Base-by-base conservation (phyloP, 1,140 invertebrate species). In the Drosophila bocqueti region DNA sequence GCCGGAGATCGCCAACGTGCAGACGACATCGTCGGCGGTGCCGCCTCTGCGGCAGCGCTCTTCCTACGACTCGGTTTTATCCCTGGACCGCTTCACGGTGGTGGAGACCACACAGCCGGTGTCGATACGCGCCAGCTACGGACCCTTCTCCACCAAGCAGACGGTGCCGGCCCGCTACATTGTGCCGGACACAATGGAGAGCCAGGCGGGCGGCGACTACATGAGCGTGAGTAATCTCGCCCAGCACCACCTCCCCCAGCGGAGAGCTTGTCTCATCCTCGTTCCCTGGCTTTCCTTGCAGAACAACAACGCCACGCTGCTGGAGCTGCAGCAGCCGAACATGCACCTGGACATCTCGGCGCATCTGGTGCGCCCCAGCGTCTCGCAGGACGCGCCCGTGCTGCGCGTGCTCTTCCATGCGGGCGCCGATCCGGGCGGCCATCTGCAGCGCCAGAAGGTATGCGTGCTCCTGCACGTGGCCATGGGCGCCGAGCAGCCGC, bases 91-190 rank as follows among this genome's bases (percentile, higher is more conserved):
- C 45, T 98, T 98, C 91, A 97, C 97, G 9, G 96, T 98, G 5
- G 95, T 98, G 79, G 97, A 98, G 91, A 97, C 96, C 38, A 96
- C 96, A 31, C 95, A 97, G 68, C 96, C 97, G 8, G 96, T 97
- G 1, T 97, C 97, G 0, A 96, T 98, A 6, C 94, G 97, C 16
- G 97, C 97, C 10, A 97, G 96, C 8, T 98, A 98, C 83, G 98
- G 98, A 4, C 97, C 97, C 3, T 98, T 98, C 93, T 97, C 97
- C 72, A 98, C 97, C 34, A 98, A 98, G 85, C 97, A 98, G 93
- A 98, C 97, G 2, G 97, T 98, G 16, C 97, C 97, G n/a, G 96
- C 97, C 0, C 94, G 97, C n/a, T 97, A 97, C 83, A 95, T 97
- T 64, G 96, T 97, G 15, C 96, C 97, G 0, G 96, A 97, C 92